Percentiles rank a stretch among this genome's conserved stretches.
Conservation (phyloP, 1,140 invertebrate species). For the Sinella curviseta region DNA sequence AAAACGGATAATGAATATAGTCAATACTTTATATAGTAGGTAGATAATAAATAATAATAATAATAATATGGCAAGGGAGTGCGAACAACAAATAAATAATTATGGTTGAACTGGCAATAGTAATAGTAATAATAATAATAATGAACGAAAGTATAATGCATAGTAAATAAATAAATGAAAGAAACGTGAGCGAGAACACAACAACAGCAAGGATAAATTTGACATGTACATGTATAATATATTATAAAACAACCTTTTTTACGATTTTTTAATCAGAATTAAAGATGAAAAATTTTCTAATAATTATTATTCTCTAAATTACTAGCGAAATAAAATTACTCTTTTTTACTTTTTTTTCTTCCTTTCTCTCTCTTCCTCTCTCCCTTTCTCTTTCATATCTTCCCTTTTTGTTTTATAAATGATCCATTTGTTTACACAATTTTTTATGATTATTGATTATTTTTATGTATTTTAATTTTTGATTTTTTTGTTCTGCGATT, state of each 20-base stretch:
- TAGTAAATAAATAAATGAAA: background rate
- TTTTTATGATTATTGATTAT: background rate
- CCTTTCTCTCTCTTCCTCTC: no score
- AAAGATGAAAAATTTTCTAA: background rate
- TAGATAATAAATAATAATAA: no score
- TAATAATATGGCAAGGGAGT: no score
- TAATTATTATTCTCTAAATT: background rate
- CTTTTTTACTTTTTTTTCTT: background rate
- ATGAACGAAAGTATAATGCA: background rate
- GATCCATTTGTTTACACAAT: background rate
- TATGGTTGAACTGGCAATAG: no score
- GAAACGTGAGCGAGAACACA: background rate
- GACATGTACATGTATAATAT: background rate
- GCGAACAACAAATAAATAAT: no score
- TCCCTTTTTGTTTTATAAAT: no score
- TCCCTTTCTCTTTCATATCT: no score
- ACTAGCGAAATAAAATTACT: background rate
- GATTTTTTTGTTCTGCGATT: background rate
- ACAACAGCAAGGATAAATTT: background rate
- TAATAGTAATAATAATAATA: no score
- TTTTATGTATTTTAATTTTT: background rate
- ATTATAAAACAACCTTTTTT: background rate
- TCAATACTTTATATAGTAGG: no score
- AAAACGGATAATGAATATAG: no score
- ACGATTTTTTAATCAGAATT: background rate